Evolutionary conservation across 2,113 vertebrate species (phyloP).

Genomic region (Podarcis muralis): DNA sequence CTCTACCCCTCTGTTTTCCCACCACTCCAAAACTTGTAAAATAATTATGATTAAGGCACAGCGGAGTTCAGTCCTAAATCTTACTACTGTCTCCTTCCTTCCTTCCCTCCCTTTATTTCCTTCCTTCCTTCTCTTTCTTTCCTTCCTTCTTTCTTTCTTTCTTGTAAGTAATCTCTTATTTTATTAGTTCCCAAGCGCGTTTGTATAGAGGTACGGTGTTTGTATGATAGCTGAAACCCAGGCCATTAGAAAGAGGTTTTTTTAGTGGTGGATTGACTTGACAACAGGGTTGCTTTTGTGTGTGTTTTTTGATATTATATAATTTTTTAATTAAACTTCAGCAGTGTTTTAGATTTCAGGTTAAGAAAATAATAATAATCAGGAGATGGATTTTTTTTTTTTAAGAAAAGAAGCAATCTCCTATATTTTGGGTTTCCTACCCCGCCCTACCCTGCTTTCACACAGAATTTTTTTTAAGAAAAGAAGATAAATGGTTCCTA

Average conservation of each 20-base stretch:
- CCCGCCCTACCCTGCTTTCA: background rate
- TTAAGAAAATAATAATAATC: background rate
- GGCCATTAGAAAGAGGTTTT: background rate
- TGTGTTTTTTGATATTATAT: conserved; percentile 27
- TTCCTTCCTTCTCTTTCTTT: background rate
- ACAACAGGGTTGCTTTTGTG: conserved; percentile 30
- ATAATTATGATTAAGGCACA: background rate
- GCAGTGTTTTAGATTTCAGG: conserved; percentile 30
- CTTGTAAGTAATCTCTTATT: conserved; percentile 36
- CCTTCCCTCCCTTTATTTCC: no score
- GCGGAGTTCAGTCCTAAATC: background rate
- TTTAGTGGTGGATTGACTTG: conserved; percentile 23
- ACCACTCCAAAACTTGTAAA: background rate
- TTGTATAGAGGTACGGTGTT: conserved; percentile 44
- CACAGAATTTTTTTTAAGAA: conserved; percentile 12
- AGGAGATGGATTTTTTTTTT: conserved; percentile 2
- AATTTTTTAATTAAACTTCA: conserved; percentile 25
- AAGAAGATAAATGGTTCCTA: conserved; percentile 18
- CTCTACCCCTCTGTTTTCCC: background rate
- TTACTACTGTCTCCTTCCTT: background rate
- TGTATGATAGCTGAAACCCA: conserved; percentile 31
- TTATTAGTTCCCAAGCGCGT: conserved; percentile 29
- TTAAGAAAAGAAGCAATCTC: conserved; percentile 1
- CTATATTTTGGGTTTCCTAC: conserved; percentile 9
- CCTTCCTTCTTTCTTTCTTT: background rate